Conservation (phyloP, 1,140 invertebrate genomes). For the Pantala flavescens region DNA sequence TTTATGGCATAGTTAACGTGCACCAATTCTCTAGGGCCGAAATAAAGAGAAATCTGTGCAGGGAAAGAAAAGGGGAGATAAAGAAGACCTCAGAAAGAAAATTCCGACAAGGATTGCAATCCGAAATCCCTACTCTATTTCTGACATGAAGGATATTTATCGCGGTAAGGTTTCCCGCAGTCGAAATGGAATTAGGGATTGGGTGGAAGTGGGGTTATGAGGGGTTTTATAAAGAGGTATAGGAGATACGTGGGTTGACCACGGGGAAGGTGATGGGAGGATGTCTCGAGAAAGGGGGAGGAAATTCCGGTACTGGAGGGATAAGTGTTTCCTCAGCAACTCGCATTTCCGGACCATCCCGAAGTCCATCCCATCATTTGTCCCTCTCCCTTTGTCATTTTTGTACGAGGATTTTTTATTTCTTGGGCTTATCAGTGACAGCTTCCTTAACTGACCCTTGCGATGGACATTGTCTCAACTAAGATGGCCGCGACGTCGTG, state of each 20-base stretch:
- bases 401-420: background rate
- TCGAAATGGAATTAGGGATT: background rate
- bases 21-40: no score
- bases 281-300: background rate
- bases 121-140: background rate
- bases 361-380: background rate
- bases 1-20: no score
- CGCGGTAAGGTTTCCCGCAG: background rate
- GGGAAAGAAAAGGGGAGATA: background rate
- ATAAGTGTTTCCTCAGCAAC: background rate
- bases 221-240: no score
- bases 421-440: background rate
- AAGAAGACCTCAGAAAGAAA: background rate
- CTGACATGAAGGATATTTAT: constrained; percentile 3
- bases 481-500: background rate
- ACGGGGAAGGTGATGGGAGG: background rate
- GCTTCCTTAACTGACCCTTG: background rate
- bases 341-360: background rate
- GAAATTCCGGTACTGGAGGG: background rate
- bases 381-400: background rate
- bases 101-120: background rate
- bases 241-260: no score
- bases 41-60: background rate
- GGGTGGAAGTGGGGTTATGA: no score
- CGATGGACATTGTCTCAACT: constrained; percentile 4